Base-by-base conservation (phyloP, 2,113 vertebrate species). In the Ia io region DNA sequence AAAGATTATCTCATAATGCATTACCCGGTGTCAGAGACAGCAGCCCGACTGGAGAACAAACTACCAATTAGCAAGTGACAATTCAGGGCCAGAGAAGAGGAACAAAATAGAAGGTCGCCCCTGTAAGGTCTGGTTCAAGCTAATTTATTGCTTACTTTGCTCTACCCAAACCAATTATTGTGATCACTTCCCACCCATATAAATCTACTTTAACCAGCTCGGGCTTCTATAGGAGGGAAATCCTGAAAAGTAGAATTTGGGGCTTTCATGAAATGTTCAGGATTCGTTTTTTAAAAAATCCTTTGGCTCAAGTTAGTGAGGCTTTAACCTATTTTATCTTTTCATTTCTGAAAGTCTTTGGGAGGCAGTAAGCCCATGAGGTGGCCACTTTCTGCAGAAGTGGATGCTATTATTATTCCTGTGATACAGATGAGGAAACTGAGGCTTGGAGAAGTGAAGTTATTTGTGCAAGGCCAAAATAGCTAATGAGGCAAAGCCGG, bases 1-100 rank as follows among this genome's bases (percentile, higher is more conserved):
- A 95, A 96, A 95, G 95, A 97, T 97, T 97, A 96, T 97, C 96
- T 97, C 96, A 95, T 97, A 97, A 96, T 95, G 89, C 88, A 91
- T 96, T 93, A 91, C 65, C 56, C 35, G 10, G 88, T 96, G 95
- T 97, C 88, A 92, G 76, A 95, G 92, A 95, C 70, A 94, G 88
- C 92, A 88, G 92, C 59, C 35, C 0, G 11, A 86, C 85, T 63
- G 32, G 51, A 94, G 92, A 95, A 87, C 97, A 97, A 97, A 96
- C 95, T 86, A 95, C 83, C 96, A 96, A 96, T 96, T 97, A 97
- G 77, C 0, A 6, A 53, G 65, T 1, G 2, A 86, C 92, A 83
- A 97, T 84, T 80, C 51, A n/a, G 86, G 70, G 94, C 73, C 88
- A 80, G 73, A 85, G 86, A 88, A 94, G 22, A 71, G 82, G 71